Conservation (phyloP, 1,140 invertebrate genomes). For the Melanaphis sacchari region DNA sequence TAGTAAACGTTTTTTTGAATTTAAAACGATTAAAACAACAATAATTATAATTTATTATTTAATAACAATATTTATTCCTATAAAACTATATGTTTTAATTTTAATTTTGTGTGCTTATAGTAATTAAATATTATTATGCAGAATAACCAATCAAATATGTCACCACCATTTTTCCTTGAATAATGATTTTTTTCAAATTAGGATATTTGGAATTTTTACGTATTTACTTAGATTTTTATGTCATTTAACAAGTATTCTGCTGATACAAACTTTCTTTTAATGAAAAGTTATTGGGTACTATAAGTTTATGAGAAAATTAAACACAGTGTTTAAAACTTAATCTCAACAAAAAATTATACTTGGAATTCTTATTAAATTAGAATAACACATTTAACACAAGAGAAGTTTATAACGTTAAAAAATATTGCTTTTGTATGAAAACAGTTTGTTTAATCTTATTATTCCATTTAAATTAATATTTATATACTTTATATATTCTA, state of each 20-base stretch:
- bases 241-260: not conserved
- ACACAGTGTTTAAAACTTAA: not conserved
- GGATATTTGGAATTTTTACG: not conserved
- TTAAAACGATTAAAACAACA: not conserved
- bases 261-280: no score
- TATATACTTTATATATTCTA: no score
- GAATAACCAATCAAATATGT: not conserved
- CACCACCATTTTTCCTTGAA: not conserved
- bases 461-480: no score
- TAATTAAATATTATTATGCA: not conserved
- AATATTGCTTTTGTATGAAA: no score
- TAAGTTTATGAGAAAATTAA: not conserved
- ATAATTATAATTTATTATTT: not conserved
- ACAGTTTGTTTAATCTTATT: no score
- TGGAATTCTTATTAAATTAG: not conserved
- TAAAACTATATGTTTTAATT: not conserved
- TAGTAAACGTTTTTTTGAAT: not conserved
- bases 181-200: not conserved
- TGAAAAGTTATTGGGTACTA: not conserved
- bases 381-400: not conserved
- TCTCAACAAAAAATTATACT: not conserved
- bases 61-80: not conserved
- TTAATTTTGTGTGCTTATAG: not conserved
- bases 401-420: no score
- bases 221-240: not conserved